Base-by-base conservation (phyloP, 2,888 invertebrate species). In the Ommatoiulus sabulosus region DNA sequence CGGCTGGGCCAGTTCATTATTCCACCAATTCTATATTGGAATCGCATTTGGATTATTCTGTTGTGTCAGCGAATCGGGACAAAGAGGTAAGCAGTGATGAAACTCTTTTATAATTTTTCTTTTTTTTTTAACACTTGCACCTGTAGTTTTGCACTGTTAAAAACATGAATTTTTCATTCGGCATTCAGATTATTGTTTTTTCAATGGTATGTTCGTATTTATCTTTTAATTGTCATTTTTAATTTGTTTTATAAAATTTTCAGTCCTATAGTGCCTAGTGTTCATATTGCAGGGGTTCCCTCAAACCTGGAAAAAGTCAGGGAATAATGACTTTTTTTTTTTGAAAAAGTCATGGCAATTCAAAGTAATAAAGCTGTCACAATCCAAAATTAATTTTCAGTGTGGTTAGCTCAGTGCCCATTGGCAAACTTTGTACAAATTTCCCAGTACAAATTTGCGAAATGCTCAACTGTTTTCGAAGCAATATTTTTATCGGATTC, bases 11-110 rank as follows among this genome's bases (percentile, higher is more conserved):
- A 12, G 43, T 90, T 48, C 90, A 90, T 46, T 91, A 90, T 85
- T 90, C 90, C 63, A 89, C 90, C 44, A 90, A 88, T 44, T 90
- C 90, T 43, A 90, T 89, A 63, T 88, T 90, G 52, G 93, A 94
- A 90, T 93, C 93, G 3, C 93, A 93, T 89, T 93, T 94, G 87
- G 94, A 94, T 90, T 94, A 94, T 90, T 93, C 94, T 1, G 93
- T 94, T 17, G 94, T 94, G 90, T 94, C 94, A 4, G 93, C 93
- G 15, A 93, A 93, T 87, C 91, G 92, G 88, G 91, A 91, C 86
- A 91, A 91, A 87, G 91, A 91, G 86, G 91, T 91, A 57, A 84
- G 89, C 86, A 80, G 80, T 80, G 80, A 80, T 35, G 80, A 80
- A 80, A 80, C 80, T 35, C 12, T 35, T 80, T 80, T 80, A 35